phyloP scores from a whole-genome alignment of 2,888 invertebrate species.

The Pyrocoelia pectoralis region DNA sequence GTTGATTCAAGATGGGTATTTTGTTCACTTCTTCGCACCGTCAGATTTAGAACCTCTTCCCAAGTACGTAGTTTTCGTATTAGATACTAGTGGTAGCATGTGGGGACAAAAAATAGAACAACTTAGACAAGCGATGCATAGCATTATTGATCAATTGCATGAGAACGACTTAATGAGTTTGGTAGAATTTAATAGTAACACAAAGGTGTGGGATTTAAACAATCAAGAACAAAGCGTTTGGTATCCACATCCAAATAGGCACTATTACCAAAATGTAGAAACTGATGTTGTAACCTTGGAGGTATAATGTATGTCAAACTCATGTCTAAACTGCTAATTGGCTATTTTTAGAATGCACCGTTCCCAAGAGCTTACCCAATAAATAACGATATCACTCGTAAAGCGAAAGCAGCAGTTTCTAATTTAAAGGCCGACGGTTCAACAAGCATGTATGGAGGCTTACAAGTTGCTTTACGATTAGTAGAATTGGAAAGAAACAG shows the following conservation, averaged over 20 bases:
- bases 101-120: conserved; percentile 71
- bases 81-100: conserved; percentile 82
- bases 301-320: conserved; percentile 11
- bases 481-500: conserved; percentile 42
- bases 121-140: conserved; percentile 71
- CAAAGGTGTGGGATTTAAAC: conserved; percentile 64
- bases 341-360: neutral
- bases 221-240: conserved; percentile 57
- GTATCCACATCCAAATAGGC: conserved; percentile 25
- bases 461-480: conserved; percentile 59
- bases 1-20: conserved; percentile 74
- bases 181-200: conserved; percentile 69
- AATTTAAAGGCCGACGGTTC: conserved; percentile 62
- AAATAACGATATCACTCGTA: conserved; percentile 61
- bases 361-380: conserved; percentile 60
- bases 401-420: conserved; percentile 63
- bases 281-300: conserved; percentile 6
- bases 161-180: conserved; percentile 72
- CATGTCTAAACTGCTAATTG: too few species aligned
- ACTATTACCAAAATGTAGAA: neutral
- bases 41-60: conserved; percentile 65
- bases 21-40: conserved; percentile 80
- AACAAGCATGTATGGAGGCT: conserved; percentile 69
- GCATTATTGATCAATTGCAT: conserved; percentile 70
- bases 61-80: conserved; percentile 77